Evolutionary conservation across 2,888 invertebrate species (phyloP).

Genomic region (Palloptera scutellata): DNA sequence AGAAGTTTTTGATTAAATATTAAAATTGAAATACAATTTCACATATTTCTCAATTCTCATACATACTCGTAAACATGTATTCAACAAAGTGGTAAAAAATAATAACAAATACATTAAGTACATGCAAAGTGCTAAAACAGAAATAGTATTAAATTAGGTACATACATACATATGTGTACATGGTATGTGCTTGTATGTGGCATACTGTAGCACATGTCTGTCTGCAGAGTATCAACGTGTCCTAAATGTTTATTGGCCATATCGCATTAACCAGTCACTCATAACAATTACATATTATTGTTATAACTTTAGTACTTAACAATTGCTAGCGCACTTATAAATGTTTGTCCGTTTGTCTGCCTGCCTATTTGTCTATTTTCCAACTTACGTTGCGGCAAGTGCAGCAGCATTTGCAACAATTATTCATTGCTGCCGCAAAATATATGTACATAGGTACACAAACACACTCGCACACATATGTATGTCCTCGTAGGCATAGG

Average conservation of each 20-base stretch:
- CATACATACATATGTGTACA: no score
- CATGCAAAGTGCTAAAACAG: no score
- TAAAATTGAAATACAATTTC: no score
- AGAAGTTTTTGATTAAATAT: no score
- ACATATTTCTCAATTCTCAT: no score
- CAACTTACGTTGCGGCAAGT: not conserved
- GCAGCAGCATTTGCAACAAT: not conserved
- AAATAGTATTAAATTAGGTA: no score
- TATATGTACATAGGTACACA: not conserved
- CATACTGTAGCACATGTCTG: not conserved
- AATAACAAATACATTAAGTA: no score
- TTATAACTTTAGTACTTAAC: not conserved
- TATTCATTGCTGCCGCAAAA: not conserved
- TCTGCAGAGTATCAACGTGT: conserved; percentile 45
- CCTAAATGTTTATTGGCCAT: conserved; percentile 53
- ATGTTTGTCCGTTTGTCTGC: not conserved
- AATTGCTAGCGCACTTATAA: not conserved
- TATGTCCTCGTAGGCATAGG: no score
- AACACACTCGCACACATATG: not conserved
- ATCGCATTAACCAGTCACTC: conserved; percentile 36
- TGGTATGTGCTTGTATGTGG: no score
- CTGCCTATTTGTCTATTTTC: not conserved
- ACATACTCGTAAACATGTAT: no score
- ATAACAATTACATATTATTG: conserved; percentile 24
- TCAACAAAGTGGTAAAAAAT: no score